Evolutionary conservation across 2,113 vertebrate species (phyloP).

Genomic region (Ictalurus punctatus): DNA sequence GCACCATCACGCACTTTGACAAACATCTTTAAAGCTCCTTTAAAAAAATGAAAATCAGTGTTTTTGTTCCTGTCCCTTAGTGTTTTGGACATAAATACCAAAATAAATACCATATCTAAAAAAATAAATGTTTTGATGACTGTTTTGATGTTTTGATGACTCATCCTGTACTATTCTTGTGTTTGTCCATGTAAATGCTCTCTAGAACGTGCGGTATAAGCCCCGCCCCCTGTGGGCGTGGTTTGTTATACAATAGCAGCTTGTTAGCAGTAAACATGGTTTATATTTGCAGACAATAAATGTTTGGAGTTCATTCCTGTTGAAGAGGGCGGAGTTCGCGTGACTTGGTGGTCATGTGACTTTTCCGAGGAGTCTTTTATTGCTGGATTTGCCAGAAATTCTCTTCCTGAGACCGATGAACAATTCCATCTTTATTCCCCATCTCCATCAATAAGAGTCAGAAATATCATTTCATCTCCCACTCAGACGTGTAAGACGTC

Average conservation of each 20-base stretch:
- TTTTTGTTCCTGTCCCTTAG: no score
- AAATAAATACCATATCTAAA: not conserved
- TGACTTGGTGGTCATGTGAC: not conserved
- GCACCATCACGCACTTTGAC: conserved; percentile 64
- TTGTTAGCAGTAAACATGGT: not conserved
- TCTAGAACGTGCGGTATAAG: not conserved
- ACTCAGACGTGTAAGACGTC: not conserved
- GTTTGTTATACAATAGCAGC: not conserved
- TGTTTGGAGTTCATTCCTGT: not conserved
- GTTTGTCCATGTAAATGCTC: not conserved
- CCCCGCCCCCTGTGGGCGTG: not conserved
- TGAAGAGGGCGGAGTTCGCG: not conserved
- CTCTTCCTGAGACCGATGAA: not conserved
- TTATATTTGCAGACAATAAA: not conserved
- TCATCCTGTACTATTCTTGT: not conserved
- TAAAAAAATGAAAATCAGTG: not conserved
- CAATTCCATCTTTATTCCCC: not conserved
- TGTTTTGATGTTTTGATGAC: not conserved
- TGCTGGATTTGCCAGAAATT: not conserved
- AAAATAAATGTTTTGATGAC: not conserved
- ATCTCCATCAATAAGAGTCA: not conserved
- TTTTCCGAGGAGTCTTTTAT: not conserved
- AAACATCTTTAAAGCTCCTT: conserved; percentile 54
- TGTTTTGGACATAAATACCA: not conserved
- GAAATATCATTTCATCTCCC: not conserved